phyloP scores from a whole-genome alignment of 2,113 vertebrate genomes.

The Plotosus lineatus region DNA sequence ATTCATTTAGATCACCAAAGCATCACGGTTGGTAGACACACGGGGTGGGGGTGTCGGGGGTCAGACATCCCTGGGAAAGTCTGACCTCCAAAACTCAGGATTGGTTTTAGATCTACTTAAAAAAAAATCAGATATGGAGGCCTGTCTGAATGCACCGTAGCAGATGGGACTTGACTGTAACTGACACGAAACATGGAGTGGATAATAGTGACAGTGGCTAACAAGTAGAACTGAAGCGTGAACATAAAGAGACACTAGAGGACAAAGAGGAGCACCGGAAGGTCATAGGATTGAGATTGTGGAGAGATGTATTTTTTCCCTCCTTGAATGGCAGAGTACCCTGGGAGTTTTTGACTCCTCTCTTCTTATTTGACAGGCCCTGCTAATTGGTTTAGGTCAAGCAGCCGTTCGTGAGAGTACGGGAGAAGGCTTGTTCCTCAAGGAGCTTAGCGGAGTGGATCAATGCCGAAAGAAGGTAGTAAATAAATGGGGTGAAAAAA shows the following conservation, averaged over 20 bases:
- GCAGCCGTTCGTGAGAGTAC: conserved; percentile 48
- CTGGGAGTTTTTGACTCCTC: conserved; percentile 44
- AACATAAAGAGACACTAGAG: conserved; percentile 32
- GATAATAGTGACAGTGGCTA: conserved; percentile 37
- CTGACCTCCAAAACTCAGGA: not conserved
- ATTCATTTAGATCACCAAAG: too few relatives aligned
- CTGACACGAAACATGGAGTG: conserved; percentile 12
- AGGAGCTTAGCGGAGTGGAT: conserved; percentile 57
- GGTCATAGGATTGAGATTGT: conserved; percentile 40
- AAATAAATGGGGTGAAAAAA: conserved; percentile 61
- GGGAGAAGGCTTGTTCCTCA: conserved; percentile 47
- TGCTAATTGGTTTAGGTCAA: conserved; percentile 64
- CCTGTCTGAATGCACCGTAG: conserved; percentile 12
- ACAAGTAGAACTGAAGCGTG: conserved; percentile 39
- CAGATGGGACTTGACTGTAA: conserved; percentile 17
- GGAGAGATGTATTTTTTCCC: conserved; percentile 37
- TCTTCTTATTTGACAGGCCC: conserved; percentile 46
- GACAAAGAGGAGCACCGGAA: conserved; percentile 30
- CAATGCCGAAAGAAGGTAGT: conserved; percentile 57
- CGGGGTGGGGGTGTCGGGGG: too few relatives aligned
- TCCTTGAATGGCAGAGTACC: conserved; percentile 33
- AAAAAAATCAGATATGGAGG: conserved; percentile 8
- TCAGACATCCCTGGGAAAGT: not conserved
- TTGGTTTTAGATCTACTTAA: not conserved
- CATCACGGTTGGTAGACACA: not conserved